Evolutionary conservation across 2,113 vertebrate species (phyloP).

Genomic region (Arothron firmamentum): DNA sequence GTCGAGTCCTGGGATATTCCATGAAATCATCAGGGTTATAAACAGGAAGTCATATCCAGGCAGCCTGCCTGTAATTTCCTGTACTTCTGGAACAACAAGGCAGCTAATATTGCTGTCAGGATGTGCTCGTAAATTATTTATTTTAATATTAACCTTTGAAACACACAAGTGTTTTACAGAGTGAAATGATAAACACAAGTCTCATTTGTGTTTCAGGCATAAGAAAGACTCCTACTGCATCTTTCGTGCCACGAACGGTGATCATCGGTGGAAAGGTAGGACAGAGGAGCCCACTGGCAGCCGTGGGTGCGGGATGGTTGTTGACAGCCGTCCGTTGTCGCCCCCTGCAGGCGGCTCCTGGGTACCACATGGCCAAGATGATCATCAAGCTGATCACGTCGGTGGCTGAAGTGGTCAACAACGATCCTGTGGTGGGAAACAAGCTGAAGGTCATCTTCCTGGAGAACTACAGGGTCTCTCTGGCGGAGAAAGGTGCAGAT

Average conservation of each 20-base stretch:
- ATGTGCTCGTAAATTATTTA: too few relatives aligned
- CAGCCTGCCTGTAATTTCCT: too few relatives aligned
- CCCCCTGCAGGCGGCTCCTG: conserved; percentile 86
- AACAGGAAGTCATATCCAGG: too few relatives aligned
- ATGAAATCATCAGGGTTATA: too few relatives aligned
- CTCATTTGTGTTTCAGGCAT: conserved; percentile 77
- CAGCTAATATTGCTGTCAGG: too few relatives aligned
- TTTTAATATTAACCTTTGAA: too few relatives aligned
- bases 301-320: too few relatives aligned
- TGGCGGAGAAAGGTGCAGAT: conserved; percentile 92
- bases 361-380: conserved; percentile 97
- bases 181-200: neutral
- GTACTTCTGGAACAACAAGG: too few relatives aligned
- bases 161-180: too few relatives aligned
- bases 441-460: conserved; percentile 94
- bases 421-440: conserved; percentile 82
- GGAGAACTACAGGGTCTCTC: conserved; percentile 95
- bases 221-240: conserved; percentile 78
- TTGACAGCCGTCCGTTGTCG: neutral
- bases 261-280: conserved; percentile 94
- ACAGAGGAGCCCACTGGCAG: neutral
- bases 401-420: conserved; percentile 88
- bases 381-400: conserved; percentile 94
- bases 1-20: too few relatives aligned
- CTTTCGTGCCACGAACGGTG: conserved; percentile 88